These are phyloP conservation scores for Pygoscelis adeliae DNA, from an alignment of 2,113 vertebrate species.

Conservation along the genomic window DNA sequence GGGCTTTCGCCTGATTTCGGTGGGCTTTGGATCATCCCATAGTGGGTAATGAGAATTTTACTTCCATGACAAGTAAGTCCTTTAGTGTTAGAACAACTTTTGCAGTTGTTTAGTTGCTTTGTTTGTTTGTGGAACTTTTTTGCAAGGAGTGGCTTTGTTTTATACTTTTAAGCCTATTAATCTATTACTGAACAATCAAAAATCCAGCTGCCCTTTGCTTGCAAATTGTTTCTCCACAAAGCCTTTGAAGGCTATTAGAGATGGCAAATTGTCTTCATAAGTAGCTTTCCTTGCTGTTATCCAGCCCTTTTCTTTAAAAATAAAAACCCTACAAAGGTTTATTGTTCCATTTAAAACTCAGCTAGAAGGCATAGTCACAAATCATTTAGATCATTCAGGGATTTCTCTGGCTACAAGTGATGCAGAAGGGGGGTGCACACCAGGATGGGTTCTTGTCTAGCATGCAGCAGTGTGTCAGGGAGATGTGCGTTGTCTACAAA, in stretches of 20 bases:
- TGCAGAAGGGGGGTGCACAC: not conserved
- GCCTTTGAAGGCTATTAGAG: conserved; percentile 15
- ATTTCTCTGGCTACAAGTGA: not conserved
- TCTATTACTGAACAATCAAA: not conserved
- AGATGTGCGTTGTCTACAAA: rapidly evolving
- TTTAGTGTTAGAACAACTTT: not conserved
- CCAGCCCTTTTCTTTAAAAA: not conserved
- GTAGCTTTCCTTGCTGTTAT: conserved; percentile 14
- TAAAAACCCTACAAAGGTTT: not conserved
- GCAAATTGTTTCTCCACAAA: not conserved
- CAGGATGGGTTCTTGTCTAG: not conserved
- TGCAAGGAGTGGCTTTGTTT: not conserved
- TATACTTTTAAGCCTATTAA: not conserved
- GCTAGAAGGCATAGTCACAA: conserved; percentile 31
- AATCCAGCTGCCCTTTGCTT: conserved; percentile 7
- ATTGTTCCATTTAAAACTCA: conserved; percentile 11
- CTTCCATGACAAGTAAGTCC: not conserved
- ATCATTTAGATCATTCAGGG: conserved; percentile 11
- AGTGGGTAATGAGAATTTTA: not conserved
- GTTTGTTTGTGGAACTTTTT: not conserved
- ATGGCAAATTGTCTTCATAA: not conserved
- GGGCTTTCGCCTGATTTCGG: not conserved
- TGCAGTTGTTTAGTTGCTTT: not conserved
- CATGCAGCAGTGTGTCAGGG: not conserved
- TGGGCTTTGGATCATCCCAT: not conserved